Evolutionary conservation across 2,888 invertebrate species (phyloP).

Genomic region (Ptycholaimellus sp.): DNA sequence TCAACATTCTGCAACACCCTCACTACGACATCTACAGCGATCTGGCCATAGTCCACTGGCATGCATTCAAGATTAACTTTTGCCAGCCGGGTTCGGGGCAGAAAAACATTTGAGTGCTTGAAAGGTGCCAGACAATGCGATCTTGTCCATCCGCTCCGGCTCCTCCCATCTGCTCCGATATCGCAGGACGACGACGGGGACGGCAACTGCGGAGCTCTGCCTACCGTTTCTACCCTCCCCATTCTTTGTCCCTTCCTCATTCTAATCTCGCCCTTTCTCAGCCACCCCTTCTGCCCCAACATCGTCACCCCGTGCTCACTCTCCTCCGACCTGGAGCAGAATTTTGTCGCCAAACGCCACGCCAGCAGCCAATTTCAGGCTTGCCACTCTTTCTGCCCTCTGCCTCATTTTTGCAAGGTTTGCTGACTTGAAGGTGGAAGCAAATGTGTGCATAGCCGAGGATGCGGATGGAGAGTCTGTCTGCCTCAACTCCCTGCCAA

Average conservation of each 20-base stretch:
- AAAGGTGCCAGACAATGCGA: constrained; percentile 19
- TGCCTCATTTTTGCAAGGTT: no score
- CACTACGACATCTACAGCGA: constrained; percentile 25
- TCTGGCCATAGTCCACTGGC: constrained; percentile 21
- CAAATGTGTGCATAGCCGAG: no score
- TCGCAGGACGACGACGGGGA: constrained; percentile 14
- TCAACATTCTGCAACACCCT: constrained; percentile 21
- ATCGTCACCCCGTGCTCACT: constrained; percentile 21
- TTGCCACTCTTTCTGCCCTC: no score
- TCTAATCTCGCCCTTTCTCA: no score
- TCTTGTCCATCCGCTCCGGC: constrained; percentile 16
- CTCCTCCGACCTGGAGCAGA: constrained; percentile 14
- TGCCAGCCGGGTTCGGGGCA: background rate
- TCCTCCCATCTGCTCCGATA: constrained; percentile 20
- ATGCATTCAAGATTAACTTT: constrained; percentile 17
- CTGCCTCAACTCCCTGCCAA: no score
- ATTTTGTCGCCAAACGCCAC: constrained; percentile 9
- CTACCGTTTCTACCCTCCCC: constrained; percentile 8
- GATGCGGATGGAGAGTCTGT: no score
- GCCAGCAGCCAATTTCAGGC: no score
- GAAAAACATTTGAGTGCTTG: background rate
- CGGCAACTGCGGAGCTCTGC: constrained; percentile 15
- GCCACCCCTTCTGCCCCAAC: constrained; percentile 23
- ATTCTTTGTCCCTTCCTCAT: background rate
- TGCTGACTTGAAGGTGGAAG: no score